Evolutionary conservation across 2,888 invertebrate species (phyloP).

Genomic region (Zonitis immaculata): DNA sequence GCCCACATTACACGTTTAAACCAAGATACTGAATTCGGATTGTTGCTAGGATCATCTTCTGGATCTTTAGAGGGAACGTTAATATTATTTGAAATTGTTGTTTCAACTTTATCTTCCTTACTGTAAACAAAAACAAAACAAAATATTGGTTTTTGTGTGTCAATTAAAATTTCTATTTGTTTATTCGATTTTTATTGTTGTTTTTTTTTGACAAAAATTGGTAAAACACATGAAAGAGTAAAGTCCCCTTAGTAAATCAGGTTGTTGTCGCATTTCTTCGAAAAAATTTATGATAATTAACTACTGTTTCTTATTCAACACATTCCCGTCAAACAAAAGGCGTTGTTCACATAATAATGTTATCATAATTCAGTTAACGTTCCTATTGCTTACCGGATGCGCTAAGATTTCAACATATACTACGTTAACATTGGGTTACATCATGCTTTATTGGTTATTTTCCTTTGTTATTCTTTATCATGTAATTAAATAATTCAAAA

Average conservation of each 20-base stretch:
- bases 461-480: conserved; percentile 1
- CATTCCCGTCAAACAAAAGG: conserved; percentile 20
- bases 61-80: conserved; percentile 17
- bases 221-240: background rate
- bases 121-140: conserved; percentile 35
- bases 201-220: conserved; percentile 1
- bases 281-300: conserved; percentile 14
- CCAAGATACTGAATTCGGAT: conserved; percentile 54
- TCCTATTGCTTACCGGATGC: conserved; percentile 30
- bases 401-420: conserved; percentile 17
- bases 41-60: conserved; percentile 55
- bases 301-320: conserved; percentile 17
- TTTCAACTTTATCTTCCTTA: conserved; percentile 20
- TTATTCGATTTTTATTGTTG: conserved; percentile 40
- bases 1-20: conserved; percentile 66
- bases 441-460: conserved; percentile 16
- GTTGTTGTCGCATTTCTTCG: conserved; percentile 3
- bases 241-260: conserved; percentile 2
- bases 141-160: conserved; percentile 4
- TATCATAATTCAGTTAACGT: conserved; percentile 25
- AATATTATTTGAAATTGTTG: background rate
- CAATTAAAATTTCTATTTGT: too few relatives aligned
- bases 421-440: conserved; percentile 15
- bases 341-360: conserved; percentile 24
- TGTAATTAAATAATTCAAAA: background rate